Base-by-base conservation (phyloP, 2,797 vertebrate species). In the Erithacus rubecula region DNA sequence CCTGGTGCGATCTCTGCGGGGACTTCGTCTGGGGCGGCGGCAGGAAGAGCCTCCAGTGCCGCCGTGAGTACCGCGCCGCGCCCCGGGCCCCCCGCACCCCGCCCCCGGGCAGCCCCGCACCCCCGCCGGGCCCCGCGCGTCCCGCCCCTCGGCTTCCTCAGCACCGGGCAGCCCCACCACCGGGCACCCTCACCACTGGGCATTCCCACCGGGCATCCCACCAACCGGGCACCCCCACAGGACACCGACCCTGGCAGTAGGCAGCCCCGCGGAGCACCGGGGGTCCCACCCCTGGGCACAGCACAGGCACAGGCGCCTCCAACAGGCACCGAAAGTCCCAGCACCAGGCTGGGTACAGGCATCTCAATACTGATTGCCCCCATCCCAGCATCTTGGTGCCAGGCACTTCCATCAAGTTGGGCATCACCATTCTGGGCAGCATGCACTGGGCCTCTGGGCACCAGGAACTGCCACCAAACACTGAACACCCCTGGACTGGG, bases 1-100 rank as follows among this genome's bases (percentile, higher is more conserved):
- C 98, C 96, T 99, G 99, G 99, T 99, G 99, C 96, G 99, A 99
- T 95, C 97, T 99, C 93, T 99, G 99, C 94, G 99, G 99, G 43
- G 99, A 99, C 78, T 99, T 99, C 98, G 98, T 99, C 97, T 99
- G 99, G 99, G 99, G 99, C 46, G 98, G 99, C 60, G 99, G 98
- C 97, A 99, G 98, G 94, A 99, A 98, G 97, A 98, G 98, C 85
- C 97, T 99, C 79, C 98, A 98, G 89, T 99, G 99, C 93, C 81
- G 96, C 87, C 97, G 99, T 99, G 97, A 99, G 99, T 99, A 98
- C 87, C 37, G 41, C 92, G 68, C 90, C 34, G 47, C 39, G 78
- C 34, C 74, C 79, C 34, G 26, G 68, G 89, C 49, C 18, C 34
- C 59, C 59, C 29, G n/a, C 13, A 21, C 15, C 86, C 65, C 4